phyloP scores from a whole-genome alignment of 2,113 vertebrate species.

The Spermophilus dauricus region DNA sequence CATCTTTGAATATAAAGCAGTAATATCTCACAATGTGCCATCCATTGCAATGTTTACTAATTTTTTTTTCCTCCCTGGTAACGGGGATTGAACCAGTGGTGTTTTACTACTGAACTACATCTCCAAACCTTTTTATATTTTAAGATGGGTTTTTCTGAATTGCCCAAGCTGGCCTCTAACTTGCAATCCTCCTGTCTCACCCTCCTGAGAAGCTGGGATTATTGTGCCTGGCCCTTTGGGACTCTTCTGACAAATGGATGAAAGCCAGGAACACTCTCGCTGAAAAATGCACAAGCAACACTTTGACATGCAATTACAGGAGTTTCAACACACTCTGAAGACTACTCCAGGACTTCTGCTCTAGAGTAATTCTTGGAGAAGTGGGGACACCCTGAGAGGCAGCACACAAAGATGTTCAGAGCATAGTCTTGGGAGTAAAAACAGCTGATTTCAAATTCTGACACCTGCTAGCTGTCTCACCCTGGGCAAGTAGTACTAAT shows the following conservation, averaged over 20 bases:
- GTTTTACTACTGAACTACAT: too few species aligned
- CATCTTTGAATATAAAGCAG: conserved; percentile 47
- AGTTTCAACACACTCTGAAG: background rate
- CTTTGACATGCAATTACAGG: background rate
- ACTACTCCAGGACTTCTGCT: background rate
- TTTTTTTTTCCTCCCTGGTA: background rate
- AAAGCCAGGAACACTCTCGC: background rate
- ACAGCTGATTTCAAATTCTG: background rate
- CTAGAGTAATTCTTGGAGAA: conserved; percentile 17
- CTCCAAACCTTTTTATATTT: too few species aligned
- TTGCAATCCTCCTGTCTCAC: too few species aligned
- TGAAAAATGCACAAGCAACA: background rate
- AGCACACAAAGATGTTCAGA: background rate
- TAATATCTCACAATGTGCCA: background rate
- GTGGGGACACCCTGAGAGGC: background rate
- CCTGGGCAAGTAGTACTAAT: background rate
- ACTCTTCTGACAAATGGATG: background rate
- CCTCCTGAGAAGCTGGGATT: too few species aligned
- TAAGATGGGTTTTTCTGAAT: too few species aligned
- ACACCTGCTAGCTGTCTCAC: conserved; percentile 20
- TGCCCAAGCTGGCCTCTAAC: too few species aligned
- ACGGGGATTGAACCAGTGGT: too few species aligned
- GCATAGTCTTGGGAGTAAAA: background rate
- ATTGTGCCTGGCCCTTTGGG: too few species aligned
- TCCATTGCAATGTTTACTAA: conserved; percentile 17